Percentiles rank a stretch among this genome's conserved stretches.
phyloP scores from a whole-genome alignment of 92 coral and sea anemone genomes.

The Epizoanthus illoricatus region DNA sequence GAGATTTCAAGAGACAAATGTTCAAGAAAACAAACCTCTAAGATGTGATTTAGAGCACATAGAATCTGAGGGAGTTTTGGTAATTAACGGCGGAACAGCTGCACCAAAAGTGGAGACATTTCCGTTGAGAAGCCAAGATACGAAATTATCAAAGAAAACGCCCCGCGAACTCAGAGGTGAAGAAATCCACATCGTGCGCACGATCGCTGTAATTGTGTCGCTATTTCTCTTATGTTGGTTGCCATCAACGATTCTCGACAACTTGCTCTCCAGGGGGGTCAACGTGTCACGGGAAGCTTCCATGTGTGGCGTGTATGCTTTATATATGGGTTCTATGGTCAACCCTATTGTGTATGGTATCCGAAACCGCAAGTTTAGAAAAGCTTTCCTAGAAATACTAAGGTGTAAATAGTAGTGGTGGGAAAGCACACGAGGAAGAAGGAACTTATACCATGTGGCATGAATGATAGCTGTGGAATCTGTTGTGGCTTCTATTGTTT shows the following conservation, averaged over 20 bases:
- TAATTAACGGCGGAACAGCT: not conserved
- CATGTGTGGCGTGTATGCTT: slow-evolving; percentile 45
- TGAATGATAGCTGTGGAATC: not conserved
- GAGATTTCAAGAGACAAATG: too few relatives aligned
- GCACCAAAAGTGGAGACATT: not conserved
- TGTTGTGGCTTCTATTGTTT: too few relatives aligned
- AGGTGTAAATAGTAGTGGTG: too few relatives aligned
- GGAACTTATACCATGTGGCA: not conserved
- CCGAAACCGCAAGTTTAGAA: slow-evolving; percentile 54
- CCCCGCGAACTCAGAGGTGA: slow-evolving; percentile 40
- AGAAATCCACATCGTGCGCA: slow-evolving; percentile 55
- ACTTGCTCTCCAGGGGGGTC: slow-evolving; percentile 47
- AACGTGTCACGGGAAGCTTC: slow-evolving; percentile 44
- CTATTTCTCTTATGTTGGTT: slow-evolving; percentile 59
- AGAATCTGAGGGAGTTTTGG: not conserved
- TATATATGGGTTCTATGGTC: slow-evolving; percentile 50
- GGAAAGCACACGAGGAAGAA: not conserved
- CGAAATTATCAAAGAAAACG: not conserved
- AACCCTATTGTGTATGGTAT: slow-evolving; percentile 56
- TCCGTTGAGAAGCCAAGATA: not conserved
- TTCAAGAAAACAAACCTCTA: too few relatives aligned
- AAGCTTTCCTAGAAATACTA: slow-evolving; percentile 33
- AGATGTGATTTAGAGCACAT: too few relatives aligned
- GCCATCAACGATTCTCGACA: slow-evolving; percentile 46
- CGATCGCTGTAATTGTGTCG: slow-evolving; percentile 49